Evolutionary conservation across 35 echinoderm and acorn worm genomes (phyloP).

Genomic region (Holothuria glaberrima): DNA sequence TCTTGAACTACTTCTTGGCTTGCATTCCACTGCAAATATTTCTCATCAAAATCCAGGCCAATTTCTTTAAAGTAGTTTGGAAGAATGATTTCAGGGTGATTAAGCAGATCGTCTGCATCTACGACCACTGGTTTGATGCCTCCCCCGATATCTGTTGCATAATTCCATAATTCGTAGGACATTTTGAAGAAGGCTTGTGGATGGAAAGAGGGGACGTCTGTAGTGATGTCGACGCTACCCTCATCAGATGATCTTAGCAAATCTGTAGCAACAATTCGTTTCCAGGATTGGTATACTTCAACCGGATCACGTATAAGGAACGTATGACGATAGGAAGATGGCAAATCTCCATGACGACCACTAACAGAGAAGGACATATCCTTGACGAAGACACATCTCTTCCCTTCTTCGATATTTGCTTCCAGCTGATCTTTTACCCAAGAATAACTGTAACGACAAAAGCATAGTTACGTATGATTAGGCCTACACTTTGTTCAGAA

Average conservation of each 20-base stretch:
- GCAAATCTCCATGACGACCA: not conserved
- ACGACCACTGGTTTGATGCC: slow-evolving; percentile 28
- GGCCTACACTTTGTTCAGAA: no score
- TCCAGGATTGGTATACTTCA: slow-evolving; percentile 15
- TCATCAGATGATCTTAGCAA: not conserved
- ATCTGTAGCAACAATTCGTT: not conserved
- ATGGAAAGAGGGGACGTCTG: not conserved
- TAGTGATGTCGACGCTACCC: not conserved
- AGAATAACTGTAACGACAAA: not conserved
- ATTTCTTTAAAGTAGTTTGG: slow-evolving; percentile 39
- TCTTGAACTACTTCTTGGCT: not conserved
- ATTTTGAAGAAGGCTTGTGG: not conserved
- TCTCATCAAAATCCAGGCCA: not conserved
- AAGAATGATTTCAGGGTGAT: slow-evolving; percentile 19
- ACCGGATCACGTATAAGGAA: slow-evolving; percentile 45
- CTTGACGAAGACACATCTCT: slow-evolving; percentile 21
- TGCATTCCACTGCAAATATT: slow-evolving; percentile 20
- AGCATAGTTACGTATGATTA: no score
- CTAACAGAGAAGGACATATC: slow-evolving; percentile 24
- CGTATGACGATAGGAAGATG: slow-evolving; percentile 4
- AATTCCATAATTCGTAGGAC: slow-evolving; percentile 2
- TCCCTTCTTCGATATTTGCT: not conserved
- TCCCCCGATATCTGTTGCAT: not conserved
- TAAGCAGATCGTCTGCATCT: slow-evolving; percentile 40
- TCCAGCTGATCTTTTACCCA: slow-evolving; percentile 40